Conservation (phyloP, 1,140 invertebrate genomes). For the Bacillus rossius region DNA sequence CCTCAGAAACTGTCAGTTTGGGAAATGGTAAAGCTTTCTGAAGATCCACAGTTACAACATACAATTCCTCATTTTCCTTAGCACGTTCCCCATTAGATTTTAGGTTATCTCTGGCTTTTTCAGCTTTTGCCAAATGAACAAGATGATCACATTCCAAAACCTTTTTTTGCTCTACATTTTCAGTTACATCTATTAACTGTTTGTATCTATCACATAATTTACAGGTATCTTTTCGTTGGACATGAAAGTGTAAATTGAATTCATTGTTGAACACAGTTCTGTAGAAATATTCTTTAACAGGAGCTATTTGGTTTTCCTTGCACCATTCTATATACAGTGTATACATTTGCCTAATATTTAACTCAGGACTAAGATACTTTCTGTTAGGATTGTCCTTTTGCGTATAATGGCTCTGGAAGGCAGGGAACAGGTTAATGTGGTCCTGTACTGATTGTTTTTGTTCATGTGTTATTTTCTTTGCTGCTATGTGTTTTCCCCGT, state of each 20-base stretch:
- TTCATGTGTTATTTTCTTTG: conserved; percentile 2
- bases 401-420: conserved; percentile 8
- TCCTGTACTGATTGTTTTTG: conserved; percentile 9
- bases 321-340: conserved; percentile 4
- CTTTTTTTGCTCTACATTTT: not conserved
- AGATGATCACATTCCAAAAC: no score
- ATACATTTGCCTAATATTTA: conserved; percentile 9
- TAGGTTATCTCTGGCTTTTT: no score
- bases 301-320: conserved; percentile 2
- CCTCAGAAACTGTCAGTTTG: conserved; percentile 21
- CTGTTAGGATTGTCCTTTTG: conserved; percentile 7
- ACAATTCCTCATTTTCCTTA: not conserved
- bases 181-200: not conserved
- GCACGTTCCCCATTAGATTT: no score
- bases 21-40: conserved; percentile 24
- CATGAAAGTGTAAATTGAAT: not conserved
- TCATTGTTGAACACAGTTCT: conserved; percentile 6
- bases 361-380: conserved; percentile 9
- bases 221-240: no score
- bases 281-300: conserved; percentile 13
- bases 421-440: conserved; percentile 10
- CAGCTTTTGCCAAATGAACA: no score
- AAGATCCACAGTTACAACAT: conserved; percentile 14
- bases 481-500: conserved; percentile 1
- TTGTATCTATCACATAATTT: no score